Evolutionary conservation across 2,797 vertebrate genomes (phyloP), one percentile per base, ranked within the genome.

Genomic region (Alosa sapidissima): DNA sequence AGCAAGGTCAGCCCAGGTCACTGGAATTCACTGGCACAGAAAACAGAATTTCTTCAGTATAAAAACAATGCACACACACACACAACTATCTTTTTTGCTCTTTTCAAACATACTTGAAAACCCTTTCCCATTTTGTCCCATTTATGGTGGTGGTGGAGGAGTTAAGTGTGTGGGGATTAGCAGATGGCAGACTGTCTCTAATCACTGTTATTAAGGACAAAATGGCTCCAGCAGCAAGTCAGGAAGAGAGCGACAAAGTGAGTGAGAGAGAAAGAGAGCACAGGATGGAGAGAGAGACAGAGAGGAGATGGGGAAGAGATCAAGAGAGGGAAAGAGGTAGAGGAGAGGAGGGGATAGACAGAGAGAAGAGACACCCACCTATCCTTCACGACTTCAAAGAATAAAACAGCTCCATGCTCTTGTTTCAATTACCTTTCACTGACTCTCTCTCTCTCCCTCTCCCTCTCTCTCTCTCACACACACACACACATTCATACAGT

Each of bases 131-230:
- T 51, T 51, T 8, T 51, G 28, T 28, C 28, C 49, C 2, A 41
- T 51, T 19, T 55, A 19, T 13, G 11, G 11, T 1, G 49, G 49
- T 7, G 49, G 49, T 51, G 49, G 49, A 10, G 6, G 49, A 11
- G 49, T 54, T 54, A 11, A 52, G 82, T 85, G 19, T 65, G 65
- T 41, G 85, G 82, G 86, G 87, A 91, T 85, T 86, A 54, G 85
- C 36, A 83, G 55, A 65, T 81, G n/a, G 54, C 36, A 11, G 65
- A 82, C 54, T 28, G 28, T 62, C 75, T 84, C 24, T 89, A 89
- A 89, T 83, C 84, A 87, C 83, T 58, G 87, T 89, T 84, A 91
- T 85, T 90, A 90, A 36, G 81, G 9, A 81, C 55, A 36, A 16
- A 86, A 88, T 87, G 87, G 82, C 82, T 85, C 84, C 81, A 84